phyloP scores from a whole-genome alignment of 2,113 vertebrate species.

The Cottus gobio region DNA sequence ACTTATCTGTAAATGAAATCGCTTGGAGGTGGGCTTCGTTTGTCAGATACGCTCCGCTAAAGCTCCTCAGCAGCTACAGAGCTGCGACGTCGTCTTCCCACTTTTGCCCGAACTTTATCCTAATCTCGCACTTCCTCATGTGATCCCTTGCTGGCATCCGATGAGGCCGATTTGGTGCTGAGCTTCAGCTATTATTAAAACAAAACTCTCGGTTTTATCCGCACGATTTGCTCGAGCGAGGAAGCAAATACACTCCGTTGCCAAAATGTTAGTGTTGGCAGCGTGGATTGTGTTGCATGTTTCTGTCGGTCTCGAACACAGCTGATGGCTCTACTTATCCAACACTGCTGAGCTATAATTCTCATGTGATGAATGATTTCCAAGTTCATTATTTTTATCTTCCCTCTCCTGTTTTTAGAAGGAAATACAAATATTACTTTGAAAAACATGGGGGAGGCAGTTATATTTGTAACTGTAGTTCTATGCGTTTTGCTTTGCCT shows the following conservation, averaged over 20 bases:
- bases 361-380: constrained; percentile 25
- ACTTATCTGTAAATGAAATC: constrained; percentile 14
- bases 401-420: background rate
- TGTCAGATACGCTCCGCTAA: constrained; percentile 14
- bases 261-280: constrained; percentile 51
- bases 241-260: constrained; percentile 28
- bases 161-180: constrained; percentile 22
- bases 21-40: background rate
- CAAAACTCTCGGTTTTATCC: constrained; percentile 49
- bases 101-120: background rate
- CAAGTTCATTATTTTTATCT: background rate
- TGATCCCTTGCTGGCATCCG: background rate
- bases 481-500: background rate
- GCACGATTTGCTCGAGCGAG: constrained; percentile 36
- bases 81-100: background rate
- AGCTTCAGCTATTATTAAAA: constrained; percentile 50
- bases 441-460: background rate
- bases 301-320: constrained; percentile 45
- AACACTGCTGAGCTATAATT: constrained; percentile 48
- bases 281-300: constrained; percentile 50
- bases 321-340: constrained; percentile 48
- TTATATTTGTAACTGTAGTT: background rate
- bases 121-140: constrained; percentile 1
- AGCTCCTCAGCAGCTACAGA: background rate
- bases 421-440: background rate